A percentile compares a stretch with the other conserved stretches of the same genome.
Evolutionary conservation across 2,888 invertebrate genomes (phyloP).

Genomic region (Cryptus armator): DNA sequence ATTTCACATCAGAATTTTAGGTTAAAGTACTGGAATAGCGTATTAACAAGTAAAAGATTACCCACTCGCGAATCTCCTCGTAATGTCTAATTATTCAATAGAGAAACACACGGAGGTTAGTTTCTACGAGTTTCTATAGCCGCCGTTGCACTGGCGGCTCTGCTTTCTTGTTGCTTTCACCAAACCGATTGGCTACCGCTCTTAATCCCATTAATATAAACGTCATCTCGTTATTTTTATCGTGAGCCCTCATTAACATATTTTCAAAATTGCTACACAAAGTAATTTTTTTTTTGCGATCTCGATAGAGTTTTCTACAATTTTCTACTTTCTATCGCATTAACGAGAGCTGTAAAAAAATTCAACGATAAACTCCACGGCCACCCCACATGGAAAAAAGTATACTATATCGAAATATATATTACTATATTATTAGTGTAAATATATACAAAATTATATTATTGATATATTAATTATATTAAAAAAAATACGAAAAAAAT

Average conservation of each 20-base stretch:
- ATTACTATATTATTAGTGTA: too few species aligned
- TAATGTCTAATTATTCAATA: slow-evolving; percentile 49
- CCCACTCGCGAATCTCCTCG: slow-evolving; percentile 12
- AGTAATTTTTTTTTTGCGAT: neutral
- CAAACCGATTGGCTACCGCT: slow-evolving; percentile 6
- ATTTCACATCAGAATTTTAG: neutral
- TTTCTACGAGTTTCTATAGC: slow-evolving; percentile 43
- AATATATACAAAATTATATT: too few species aligned
- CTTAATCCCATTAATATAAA: slow-evolving; percentile 24
- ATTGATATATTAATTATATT: too few species aligned
- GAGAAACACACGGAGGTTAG: slow-evolving; percentile 20
- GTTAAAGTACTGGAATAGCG: neutral
- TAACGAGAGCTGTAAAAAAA: neutral
- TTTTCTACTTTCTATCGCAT: neutral
- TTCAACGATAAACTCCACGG: neutral
- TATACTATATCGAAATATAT: too few species aligned
- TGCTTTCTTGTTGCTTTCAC: slow-evolving; percentile 55
- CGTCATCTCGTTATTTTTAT: slow-evolving; percentile 13
- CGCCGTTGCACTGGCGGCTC: neutral
- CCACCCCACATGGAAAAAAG: neutral
- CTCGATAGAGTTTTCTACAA: neutral
- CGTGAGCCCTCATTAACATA: neutral
- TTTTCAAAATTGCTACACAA: neutral
- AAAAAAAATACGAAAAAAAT: too few species aligned
- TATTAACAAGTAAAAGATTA: neutral